Conservation (phyloP, 2,113 vertebrate genomes). For the Chascanopsetta lugubris region DNA sequence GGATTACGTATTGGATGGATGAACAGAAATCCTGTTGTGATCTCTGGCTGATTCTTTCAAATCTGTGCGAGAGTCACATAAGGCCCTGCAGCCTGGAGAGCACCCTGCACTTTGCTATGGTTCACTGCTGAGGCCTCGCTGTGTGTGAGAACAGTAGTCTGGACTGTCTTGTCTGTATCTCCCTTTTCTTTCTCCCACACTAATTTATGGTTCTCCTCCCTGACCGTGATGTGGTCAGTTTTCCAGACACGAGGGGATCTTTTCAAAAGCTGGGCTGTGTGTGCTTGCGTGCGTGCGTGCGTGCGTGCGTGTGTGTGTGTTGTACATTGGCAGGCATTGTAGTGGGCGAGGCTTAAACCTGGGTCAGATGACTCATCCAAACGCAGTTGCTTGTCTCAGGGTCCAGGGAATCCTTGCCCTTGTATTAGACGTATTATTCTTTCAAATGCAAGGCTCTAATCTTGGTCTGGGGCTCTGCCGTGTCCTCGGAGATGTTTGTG, state of each 20-base stretch:
- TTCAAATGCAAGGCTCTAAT: constrained; percentile 52
- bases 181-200: constrained; percentile 39
- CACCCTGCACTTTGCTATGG: constrained; percentile 18
- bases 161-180: constrained; percentile 51
- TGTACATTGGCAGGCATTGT: constrained; percentile 42
- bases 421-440: constrained; percentile 61
- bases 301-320: constrained; percentile 45
- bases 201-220: constrained; percentile 63
- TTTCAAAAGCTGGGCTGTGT: constrained; percentile 50
- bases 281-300: constrained; percentile 24
- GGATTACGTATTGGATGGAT: constrained; percentile 55
- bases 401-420: constrained; percentile 53
- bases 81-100: constrained; percentile 1
- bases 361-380: constrained; percentile 70
- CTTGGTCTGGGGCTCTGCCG: constrained; percentile 33
- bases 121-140: constrained; percentile 39
- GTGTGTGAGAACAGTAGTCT: constrained; percentile 41
- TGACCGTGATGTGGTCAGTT: constrained; percentile 63
- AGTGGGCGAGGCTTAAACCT: constrained; percentile 62
- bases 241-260: constrained; percentile 66
- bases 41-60: constrained; percentile 59
- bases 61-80: constrained; percentile 33
- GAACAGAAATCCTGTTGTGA: constrained; percentile 54
- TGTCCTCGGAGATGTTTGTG: constrained; percentile 54
- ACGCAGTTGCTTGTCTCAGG: constrained; percentile 39